Base-by-base conservation (phyloP, 2,888 invertebrate genomes). In the Electrophaes corylata region DNA sequence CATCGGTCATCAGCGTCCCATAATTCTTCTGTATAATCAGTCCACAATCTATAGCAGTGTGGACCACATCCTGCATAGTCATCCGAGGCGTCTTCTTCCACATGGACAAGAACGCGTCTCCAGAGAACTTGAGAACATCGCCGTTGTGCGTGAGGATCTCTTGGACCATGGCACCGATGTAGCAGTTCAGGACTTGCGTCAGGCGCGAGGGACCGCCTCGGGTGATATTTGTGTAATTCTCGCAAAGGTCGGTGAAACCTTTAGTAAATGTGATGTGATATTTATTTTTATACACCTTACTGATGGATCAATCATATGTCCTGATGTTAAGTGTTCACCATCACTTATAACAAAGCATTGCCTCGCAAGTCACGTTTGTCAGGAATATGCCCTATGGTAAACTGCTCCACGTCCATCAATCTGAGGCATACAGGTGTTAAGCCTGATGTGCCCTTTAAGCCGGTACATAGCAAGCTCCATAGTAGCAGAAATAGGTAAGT, bases 91-190 rank as follows among this genome's bases (percentile, higher is more conserved):
- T 84, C 23, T 92, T 90, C 75, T 94, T 94, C 94, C 94, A 95
- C 88, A 94, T 92, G 0, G 94, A 93, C 1, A 95, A 84, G 71
- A 95, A 94, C 2, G 94, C 94, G 64, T 95, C 94, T 1, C 92
- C 95, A 8, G 94, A 94, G 73, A 94, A 95, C 76, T 95, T 94
- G 0, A 95, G 79, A 1, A 95, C 92, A 64, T 95, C 95, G 0
- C 95, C 95, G 49, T 93, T 92, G 64, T 93, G 93, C 0, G 92
- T 92, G 26, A 95, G 77, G 59, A 95, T 94, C 75, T 94, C 94
- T 71, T 95, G 94, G 0, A 95, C 94, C 92, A 96, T 94, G 0
- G 94, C 93, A 0, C 95, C 95, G 65, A 96, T 94, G 77, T 95
- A 96, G 2, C 92, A 92, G 83, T 96, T 95, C 4, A 96, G 78